Conservation (phyloP, 2,888 invertebrate species). For the Prosapia bicincta region DNA sequence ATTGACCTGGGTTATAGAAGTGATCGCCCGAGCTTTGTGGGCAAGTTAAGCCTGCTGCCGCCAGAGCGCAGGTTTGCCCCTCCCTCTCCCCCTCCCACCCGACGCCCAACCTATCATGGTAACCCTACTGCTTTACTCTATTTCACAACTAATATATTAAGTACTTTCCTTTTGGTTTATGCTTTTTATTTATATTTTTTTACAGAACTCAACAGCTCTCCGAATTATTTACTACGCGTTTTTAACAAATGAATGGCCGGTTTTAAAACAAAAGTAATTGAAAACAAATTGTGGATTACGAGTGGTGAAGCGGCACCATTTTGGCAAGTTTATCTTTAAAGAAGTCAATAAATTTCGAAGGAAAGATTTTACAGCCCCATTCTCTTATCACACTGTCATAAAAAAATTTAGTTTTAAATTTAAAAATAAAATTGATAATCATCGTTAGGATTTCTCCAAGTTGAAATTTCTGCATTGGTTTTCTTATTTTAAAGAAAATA, state of each 20-base stretch:
- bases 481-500: too few relatives aligned
- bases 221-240: background rate
- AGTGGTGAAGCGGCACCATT: background rate
- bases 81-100: constrained; percentile 16
- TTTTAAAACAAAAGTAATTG: background rate
- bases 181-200: constrained; percentile 1
- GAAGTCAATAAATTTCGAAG: background rate
- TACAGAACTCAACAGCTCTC: background rate
- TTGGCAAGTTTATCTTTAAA: background rate
- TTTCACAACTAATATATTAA: background rate
- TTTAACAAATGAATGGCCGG: background rate
- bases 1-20: constrained; percentile 25
- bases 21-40: constrained; percentile 26
- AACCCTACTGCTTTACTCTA: background rate
- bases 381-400: too few relatives aligned
- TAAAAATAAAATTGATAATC: too few relatives aligned
- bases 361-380: background rate
- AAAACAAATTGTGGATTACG: background rate
- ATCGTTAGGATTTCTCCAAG: too few relatives aligned
- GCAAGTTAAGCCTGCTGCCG: constrained; percentile 24
- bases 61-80: constrained; percentile 27
- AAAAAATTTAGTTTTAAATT: too few relatives aligned
- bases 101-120: background rate
- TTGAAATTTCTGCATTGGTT: too few relatives aligned
- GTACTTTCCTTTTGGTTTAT: constrained; percentile 1